A percentile compares a stretch with the other conserved stretches of the same genome.
These are phyloP conservation scores for Macaca nemestrina DNA, from an alignment of 2,113 vertebrate genomes.

Conservation along the genomic window DNA sequence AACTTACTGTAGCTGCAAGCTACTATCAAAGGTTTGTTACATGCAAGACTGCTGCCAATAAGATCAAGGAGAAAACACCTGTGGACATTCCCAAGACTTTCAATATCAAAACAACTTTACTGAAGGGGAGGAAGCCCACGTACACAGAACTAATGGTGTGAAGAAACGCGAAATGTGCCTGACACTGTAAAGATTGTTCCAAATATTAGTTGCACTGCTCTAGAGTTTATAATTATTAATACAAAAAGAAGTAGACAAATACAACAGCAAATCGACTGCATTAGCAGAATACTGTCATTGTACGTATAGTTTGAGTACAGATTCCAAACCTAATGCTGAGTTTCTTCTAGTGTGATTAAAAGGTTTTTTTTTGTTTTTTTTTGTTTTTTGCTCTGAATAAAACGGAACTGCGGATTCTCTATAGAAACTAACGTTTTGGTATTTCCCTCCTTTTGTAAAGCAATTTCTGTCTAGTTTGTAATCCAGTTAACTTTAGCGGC, in stretches of 20 bases:
- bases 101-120: constrained; percentile 97
- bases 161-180: constrained; percentile 90
- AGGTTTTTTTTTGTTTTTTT: constrained; percentile 61
- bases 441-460: not conserved
- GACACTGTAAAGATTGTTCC: constrained; percentile 86
- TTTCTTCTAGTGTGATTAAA: constrained; percentile 23
- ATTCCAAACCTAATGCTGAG: constrained; percentile 77
- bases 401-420: constrained; percentile 30
- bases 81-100: constrained; percentile 91
- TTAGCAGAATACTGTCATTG: constrained; percentile 77
- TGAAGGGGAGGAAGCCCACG: constrained; percentile 95
- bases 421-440: not conserved
- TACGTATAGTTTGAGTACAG: constrained; percentile 74
- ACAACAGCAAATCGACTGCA: constrained; percentile 85
- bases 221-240: constrained; percentile 93
- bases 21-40: constrained; percentile 96
- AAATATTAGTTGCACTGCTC: constrained; percentile 84
- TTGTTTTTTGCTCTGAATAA: constrained; percentile 74
- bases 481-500: not conserved
- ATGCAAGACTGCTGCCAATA: constrained; percentile 96
- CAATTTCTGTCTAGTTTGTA: not conserved
- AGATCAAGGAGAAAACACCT: constrained; percentile 94
- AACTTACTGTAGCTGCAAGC: constrained; percentile 77
- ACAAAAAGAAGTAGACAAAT: constrained; percentile 85
- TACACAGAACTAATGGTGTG: constrained; percentile 95